A percentile compares a stretch with the other conserved stretches of the same genome.
phyloP scores from a whole-genome alignment of 2,113 vertebrate genomes.

The Cyprichromis sp. region DNA sequence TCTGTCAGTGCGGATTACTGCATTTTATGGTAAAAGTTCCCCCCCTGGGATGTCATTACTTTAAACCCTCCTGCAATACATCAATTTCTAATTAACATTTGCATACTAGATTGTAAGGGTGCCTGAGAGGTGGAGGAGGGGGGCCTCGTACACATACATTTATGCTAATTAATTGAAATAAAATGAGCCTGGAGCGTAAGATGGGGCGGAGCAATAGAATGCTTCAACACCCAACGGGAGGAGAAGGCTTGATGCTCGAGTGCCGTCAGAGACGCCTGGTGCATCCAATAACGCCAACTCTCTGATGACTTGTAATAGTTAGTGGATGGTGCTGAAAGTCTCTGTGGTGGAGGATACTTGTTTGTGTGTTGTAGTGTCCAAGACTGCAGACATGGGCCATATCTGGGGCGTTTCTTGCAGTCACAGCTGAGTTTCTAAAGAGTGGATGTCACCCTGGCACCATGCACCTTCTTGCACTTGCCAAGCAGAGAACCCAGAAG shows the following conservation, averaged over 20 bases:
- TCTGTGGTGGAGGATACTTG: neutral
- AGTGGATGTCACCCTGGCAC: neutral
- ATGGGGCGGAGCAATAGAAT: slow-evolving; percentile 28
- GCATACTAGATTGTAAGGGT: slow-evolving; percentile 43
- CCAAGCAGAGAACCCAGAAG: neutral
- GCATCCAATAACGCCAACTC: neutral
- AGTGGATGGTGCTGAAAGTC: neutral
- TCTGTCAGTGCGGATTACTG: slow-evolving; percentile 27
- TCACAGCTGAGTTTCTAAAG: neutral
- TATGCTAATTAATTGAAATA: slow-evolving; percentile 65
- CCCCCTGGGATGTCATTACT: slow-evolving; percentile 58
- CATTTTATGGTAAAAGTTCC: neutral
- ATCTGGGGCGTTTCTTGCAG: neutral
- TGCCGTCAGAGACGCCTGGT: neutral
- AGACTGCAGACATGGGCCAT: neutral
- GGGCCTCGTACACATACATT: slow-evolving; percentile 8
- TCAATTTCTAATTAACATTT: slow-evolving; percentile 67
- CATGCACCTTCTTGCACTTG: neutral
- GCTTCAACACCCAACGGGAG: slow-evolving; percentile 23
- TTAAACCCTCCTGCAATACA: slow-evolving; percentile 57
- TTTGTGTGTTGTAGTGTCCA: neutral
- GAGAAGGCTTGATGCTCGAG: neutral
- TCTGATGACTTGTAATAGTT: neutral
- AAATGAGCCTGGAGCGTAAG: slow-evolving; percentile 41
- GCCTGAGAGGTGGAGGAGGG: neutral